Evolutionary conservation across 64 coral and sea anemone genomes (phyloP).

Genomic region (Cladopsammia gracilis): DNA sequence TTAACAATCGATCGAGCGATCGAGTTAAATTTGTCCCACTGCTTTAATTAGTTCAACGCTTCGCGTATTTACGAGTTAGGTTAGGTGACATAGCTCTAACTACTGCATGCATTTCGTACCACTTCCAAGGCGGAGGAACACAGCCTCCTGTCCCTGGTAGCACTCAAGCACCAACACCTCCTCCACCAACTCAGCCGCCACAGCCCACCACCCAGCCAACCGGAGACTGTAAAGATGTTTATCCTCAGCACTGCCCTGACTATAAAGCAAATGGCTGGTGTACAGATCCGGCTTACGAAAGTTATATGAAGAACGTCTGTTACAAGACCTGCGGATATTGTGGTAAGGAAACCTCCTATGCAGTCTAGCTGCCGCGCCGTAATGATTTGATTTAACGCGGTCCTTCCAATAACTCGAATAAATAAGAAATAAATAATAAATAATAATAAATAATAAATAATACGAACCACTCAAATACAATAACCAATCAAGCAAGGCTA

Average conservation of each 20-base stretch:
- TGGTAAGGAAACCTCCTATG: neutral
- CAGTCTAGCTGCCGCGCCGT: no score
- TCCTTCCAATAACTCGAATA: no score
- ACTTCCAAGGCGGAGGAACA: neutral
- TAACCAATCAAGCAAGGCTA: no score
- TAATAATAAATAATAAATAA: no score
- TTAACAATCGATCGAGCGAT: no score
- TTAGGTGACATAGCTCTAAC: no score
- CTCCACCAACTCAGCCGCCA: constrained; percentile 7
- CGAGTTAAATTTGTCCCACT: no score
- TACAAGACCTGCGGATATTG: constrained; percentile 54
- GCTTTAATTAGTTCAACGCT: no score
- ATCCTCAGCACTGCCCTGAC: constrained; percentile 72
- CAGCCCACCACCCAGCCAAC: constrained; percentile 12
- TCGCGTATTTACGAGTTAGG: no score
- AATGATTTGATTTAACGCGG: no score
- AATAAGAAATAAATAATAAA: no score
- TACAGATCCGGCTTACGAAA: neutral
- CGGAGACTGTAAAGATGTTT: constrained; percentile 80
- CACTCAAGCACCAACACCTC: neutral
- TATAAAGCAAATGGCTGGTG: constrained; percentile 63
- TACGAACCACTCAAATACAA: no score
- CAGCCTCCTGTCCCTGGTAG: constrained; percentile 17
- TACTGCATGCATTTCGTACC: neutral
- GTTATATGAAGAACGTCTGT: constrained; percentile 64